Base-by-base conservation (phyloP, 2,113 vertebrate species). In the Leptodactylus fuscus region DNA sequence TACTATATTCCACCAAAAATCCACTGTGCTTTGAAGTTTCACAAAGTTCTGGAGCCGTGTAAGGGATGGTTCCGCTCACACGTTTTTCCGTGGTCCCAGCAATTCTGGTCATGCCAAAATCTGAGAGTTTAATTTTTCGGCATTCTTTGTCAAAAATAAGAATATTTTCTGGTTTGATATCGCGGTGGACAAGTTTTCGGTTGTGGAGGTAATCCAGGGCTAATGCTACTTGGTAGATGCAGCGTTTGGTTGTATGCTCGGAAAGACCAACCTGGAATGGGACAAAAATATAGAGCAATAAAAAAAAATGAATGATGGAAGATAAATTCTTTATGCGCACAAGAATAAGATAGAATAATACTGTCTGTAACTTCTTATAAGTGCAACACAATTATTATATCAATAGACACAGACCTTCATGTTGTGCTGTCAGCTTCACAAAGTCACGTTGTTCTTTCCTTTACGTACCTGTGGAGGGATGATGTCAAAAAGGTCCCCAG, bases 111-210 rank as follows among this genome's bases (percentile, higher is more conserved):
- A 96, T 96, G 60, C 95, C 95, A 0, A 96, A 96, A 88, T 96
- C 95, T 0, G 95, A 96, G 76, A 96, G 91, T 88, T 96, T 96
- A 71, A 96, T 94, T 73, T 94, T 95, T 53, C 94, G 93, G 82
- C 95, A 96, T 91, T 96, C 95, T 77, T 93, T 89, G 90, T 96
- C 95, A 38, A 96, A 96, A 79, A 96, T 95, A 24, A 96, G 94
- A 82, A 96, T 94, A 89, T 96, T 96, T 88, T 96, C 95, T 0
- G 95, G 95, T 79, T 96, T 96, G 85, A 96, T 95, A 90, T 96
- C 95, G 24, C 95, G 87, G 90, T 96, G 95, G 70, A 96, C 95
- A 62, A 96, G 90, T 88, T 95, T 94, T 88, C 94, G 95, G 83
- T 91, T 92, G 90, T 96, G 95, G 38, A 96, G 90, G 81, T 95